phyloP scores from a whole-genome alignment of 2,797 vertebrate species.

The Rhinella marina region DNA sequence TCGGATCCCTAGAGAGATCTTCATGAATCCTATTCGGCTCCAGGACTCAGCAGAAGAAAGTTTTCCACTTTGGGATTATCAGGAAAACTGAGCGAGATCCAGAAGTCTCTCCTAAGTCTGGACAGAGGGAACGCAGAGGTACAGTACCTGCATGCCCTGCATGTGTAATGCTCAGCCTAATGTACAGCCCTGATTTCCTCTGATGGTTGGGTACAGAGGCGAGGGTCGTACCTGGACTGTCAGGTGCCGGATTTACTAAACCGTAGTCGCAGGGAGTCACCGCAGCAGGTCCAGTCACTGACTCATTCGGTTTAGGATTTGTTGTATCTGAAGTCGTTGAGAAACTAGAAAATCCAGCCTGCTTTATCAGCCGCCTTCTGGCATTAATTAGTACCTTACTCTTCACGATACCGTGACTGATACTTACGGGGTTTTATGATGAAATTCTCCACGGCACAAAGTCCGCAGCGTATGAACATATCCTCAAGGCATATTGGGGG shows the following conservation, averaged over 20 bases:
- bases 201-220: not conserved
- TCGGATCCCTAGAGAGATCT: slow-evolving; percentile 7
- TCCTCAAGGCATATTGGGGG: too few species aligned
- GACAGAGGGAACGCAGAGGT: not conserved
- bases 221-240: not conserved
- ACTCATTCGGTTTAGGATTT: not conserved
- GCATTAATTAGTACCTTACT: not conserved
- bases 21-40: not conserved
- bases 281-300: not conserved
- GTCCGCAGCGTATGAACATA: too few species aligned
- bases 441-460: too few species aligned
- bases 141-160: not conserved
- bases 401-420: too few species aligned
- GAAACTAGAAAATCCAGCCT: not conserved
- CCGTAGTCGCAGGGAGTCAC: not conserved
- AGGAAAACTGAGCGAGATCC: not conserved
- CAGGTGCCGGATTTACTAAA: not conserved
- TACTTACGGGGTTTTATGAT: too few species aligned
- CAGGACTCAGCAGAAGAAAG: not conserved
- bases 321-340: not conserved
- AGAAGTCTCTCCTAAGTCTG: not conserved
- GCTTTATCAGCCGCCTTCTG: slow-evolving; percentile 1
- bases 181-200: not conserved
- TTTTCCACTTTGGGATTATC: not conserved
- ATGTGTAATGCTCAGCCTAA: not conserved